phyloP scores from a whole-genome alignment of 2,797 vertebrate species.

The Channallabes apus region DNA sequence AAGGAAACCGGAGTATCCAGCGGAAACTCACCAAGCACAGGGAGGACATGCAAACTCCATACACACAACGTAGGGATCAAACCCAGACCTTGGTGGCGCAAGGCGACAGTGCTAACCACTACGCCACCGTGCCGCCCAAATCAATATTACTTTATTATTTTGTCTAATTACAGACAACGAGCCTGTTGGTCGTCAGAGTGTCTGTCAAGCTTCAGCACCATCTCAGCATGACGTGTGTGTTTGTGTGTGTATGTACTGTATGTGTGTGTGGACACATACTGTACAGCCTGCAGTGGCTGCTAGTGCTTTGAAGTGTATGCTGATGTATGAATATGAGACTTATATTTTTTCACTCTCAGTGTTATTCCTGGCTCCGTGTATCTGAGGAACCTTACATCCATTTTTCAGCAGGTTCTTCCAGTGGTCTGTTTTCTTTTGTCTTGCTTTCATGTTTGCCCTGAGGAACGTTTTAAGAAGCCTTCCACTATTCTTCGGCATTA shows the following conservation, averaged over 20 bases:
- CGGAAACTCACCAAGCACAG: too few species aligned
- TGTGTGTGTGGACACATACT: conserved; percentile 30
- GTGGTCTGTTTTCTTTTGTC: conserved; percentile 61
- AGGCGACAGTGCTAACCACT: too few species aligned
- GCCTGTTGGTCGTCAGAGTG: conserved; percentile 14
- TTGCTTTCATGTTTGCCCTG: conserved; percentile 54
- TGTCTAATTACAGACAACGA: conserved; percentile 29
- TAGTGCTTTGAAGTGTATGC: conserved; percentile 33
- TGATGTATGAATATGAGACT: conserved; percentile 43
- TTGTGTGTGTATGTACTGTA: background rate
- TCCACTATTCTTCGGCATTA: conserved; percentile 11
- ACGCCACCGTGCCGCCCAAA: background rate
- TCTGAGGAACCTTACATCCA: conserved; percentile 53
- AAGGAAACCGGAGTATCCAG: too few species aligned
- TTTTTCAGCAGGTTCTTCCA: conserved; percentile 65
- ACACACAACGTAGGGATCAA: too few species aligned
- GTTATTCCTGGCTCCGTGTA: conserved; percentile 66
- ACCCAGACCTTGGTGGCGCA: too few species aligned
- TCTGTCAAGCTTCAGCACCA: conserved; percentile 9
- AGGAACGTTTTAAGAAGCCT: conserved; percentile 39
- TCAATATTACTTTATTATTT: conserved; percentile 15
- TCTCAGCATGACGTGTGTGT: conserved; percentile 7
- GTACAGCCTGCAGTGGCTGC: conserved; percentile 18
- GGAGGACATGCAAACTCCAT: too few species aligned
- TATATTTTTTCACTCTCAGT: conserved; percentile 43